A percentile compares a stretch with the other conserved stretches of the same genome.
Conservation (phyloP, 1,140 invertebrate species). For the Whitmania pigra region DNA sequence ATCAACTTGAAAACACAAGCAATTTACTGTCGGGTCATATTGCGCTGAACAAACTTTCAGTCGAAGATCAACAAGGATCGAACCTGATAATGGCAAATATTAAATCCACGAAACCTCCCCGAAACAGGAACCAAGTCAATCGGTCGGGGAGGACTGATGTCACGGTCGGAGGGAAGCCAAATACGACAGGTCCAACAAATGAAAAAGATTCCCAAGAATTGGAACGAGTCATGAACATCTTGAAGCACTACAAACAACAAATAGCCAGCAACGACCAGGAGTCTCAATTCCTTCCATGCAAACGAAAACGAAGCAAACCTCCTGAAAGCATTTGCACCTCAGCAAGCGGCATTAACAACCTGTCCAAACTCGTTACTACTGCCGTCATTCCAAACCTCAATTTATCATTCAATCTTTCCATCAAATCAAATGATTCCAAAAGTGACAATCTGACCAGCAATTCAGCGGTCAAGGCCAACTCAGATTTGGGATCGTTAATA, state of each 20-base stretch:
- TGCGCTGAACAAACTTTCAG: background rate
- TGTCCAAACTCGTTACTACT: background rate
- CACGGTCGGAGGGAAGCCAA: background rate
- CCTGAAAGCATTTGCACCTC: background rate
- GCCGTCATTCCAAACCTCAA: background rate
- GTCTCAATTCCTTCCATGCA: conserved; percentile 16
- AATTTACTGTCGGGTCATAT: background rate
- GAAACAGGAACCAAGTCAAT: conserved; percentile 1
- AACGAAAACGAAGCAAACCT: conserved; percentile 19
- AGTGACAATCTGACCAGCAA: background rate
- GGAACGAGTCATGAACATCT: conserved; percentile 17
- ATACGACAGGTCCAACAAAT: background rate
- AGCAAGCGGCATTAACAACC: background rate
- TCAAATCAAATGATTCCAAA: background rate
- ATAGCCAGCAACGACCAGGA: conserved; percentile 14
- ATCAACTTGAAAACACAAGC: background rate
- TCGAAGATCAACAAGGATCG: background rate
- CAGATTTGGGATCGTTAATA: too few species aligned
- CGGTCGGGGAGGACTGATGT: background rate
- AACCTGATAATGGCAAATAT: too few species aligned
- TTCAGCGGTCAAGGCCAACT: too few species aligned
- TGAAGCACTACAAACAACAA: conserved; percentile 20
- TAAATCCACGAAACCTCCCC: background rate
- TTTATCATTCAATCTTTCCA: conserved; percentile 9
- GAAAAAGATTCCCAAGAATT: conserved; percentile 18